A percentile compares a stretch with the other conserved stretches of the same genome.
These are phyloP conservation scores for Enoplosus armatus DNA, from an alignment of 2,797 vertebrate species.

Conservation along the genomic window DNA sequence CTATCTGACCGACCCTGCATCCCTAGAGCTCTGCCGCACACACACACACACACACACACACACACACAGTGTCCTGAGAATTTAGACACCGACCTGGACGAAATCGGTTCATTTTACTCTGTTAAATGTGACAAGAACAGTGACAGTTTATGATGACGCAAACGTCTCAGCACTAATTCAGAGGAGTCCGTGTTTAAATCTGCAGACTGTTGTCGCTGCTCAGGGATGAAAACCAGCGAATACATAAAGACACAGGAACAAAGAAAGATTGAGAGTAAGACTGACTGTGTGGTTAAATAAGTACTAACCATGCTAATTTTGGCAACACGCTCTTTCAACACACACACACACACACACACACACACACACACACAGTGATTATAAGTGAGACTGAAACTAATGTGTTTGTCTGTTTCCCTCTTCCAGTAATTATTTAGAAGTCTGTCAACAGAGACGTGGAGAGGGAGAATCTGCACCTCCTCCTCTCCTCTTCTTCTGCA, in stretches of 20 bases:
- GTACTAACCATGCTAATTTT: conserved; percentile 11
- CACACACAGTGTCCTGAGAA: too few species aligned
- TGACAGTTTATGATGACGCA: too few species aligned
- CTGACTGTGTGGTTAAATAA: conserved; percentile 21
- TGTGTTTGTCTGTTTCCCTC: conserved; percentile 57
- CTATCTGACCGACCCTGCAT: too few species aligned
- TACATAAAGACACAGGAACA: conserved; percentile 8
- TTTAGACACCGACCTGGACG: too few species aligned
- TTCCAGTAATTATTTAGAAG: conserved; percentile 61
- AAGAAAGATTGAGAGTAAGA: background rate
- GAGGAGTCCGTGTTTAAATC: background rate
- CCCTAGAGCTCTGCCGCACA: too few species aligned
- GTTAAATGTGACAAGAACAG: too few species aligned
- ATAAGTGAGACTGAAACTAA: conserved; percentile 65
- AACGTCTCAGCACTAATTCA: background rate
- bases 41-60: too few species aligned
- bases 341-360: conserved; percentile 20
- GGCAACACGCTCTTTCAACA: conserved; percentile 17
- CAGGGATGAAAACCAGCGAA: background rate
- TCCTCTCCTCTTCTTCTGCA: background rate
- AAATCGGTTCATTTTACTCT: too few species aligned
- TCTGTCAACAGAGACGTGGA: conserved; percentile 46
- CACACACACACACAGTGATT: conserved; percentile 34
- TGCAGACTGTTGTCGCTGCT: background rate
- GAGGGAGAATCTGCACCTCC: conserved; percentile 14